Evolutionary conservation across 2,888 invertebrate genomes (phyloP).

Genomic region (Halocaridina rubra): DNA sequence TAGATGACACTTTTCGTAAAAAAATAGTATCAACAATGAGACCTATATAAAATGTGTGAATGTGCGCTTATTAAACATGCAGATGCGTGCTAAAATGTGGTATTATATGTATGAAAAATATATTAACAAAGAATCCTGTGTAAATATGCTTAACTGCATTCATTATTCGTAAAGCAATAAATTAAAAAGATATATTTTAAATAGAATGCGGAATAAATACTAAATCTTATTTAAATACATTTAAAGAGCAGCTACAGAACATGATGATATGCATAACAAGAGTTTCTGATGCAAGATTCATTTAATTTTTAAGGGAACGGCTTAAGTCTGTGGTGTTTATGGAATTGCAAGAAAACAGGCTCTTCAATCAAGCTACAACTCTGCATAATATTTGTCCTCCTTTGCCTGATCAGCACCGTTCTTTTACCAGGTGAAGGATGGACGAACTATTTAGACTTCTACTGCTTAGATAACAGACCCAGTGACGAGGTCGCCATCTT

Average conservation of each 20-base stretch:
- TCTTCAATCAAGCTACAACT: not conserved
- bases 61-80: no score
- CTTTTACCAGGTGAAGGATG: not conserved
- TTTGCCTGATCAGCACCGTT: not conserved
- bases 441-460: not conserved
- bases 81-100: no score
- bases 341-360: not conserved
- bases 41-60: no score
- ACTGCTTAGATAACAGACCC: not conserved
- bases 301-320: not conserved
- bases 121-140: no score
- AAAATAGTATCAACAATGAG: no score
- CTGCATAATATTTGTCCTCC: not conserved
- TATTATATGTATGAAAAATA: no score
- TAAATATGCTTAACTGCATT: no score
- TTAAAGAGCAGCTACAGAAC: not conserved
- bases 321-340: not conserved
- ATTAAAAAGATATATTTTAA: no score
- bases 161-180: no score
- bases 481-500: not conserved
- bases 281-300: not conserved
- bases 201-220: no score
- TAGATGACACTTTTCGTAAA: no score
- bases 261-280: not conserved
- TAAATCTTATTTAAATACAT: no score